These are phyloP conservation scores for Sinocyclocheilus anophthalmus DNA, from an alignment of 2,113 vertebrate species.

Conservation along the genomic window DNA sequence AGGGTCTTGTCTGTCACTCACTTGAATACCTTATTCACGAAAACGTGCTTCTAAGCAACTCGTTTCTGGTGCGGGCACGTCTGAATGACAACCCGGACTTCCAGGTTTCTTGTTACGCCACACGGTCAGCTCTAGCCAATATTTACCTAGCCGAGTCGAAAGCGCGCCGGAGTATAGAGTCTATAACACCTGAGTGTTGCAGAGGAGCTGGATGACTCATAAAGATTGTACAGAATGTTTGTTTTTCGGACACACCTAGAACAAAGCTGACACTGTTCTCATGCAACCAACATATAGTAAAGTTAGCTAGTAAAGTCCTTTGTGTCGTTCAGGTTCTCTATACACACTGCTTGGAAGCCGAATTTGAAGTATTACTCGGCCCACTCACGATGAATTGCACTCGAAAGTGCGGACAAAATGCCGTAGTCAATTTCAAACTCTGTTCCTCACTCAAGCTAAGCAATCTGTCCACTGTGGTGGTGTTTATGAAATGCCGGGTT, in stretches of 20 bases:
- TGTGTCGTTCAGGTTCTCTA: neutral
- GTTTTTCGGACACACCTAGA: conserved; percentile 69
- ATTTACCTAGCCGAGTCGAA: conserved; percentile 33
- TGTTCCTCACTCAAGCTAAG: neutral
- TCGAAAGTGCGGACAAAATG: neutral
- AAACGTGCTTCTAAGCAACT: conserved; percentile 11
- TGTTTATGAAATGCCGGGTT: conserved; percentile 11
- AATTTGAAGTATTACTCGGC: neutral
- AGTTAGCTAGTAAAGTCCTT: neutral
- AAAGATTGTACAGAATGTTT: conserved; percentile 64
- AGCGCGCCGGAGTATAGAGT: conserved; percentile 6
- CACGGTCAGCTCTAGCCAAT: conserved; percentile 15
- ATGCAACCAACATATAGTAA: conserved; percentile 6
- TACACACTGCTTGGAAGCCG: neutral
- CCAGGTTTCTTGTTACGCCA: conserved; percentile 28
- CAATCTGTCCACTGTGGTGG: conserved; percentile 4
- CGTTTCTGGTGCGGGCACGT: neutral
- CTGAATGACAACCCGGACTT: conserved; percentile 24
- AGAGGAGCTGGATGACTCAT: conserved; percentile 34
- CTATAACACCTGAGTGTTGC: conserved; percentile 20
- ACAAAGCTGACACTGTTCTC: conserved; percentile 48
- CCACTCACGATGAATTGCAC: neutral
- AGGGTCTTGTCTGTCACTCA: conserved; percentile 8
- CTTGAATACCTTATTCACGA: neutral
- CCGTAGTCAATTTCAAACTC: neutral